Evolutionary conservation across 2,888 invertebrate species (phyloP).

Genomic region (Drosophila leonis): DNA sequence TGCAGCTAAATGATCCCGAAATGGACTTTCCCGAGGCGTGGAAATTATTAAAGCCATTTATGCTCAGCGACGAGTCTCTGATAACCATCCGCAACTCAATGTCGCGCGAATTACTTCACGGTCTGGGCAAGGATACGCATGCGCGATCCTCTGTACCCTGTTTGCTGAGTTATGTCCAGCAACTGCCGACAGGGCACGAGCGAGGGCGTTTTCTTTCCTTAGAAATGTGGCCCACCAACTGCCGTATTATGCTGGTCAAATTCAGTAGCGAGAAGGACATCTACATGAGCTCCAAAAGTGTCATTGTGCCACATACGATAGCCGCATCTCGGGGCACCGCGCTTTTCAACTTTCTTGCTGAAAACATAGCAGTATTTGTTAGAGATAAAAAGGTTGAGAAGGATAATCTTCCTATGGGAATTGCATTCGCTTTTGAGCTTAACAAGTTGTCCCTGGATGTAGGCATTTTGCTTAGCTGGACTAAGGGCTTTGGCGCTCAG

Average conservation of each 20-base stretch:
- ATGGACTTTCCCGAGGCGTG: slow-evolving; percentile 60
- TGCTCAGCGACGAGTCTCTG: slow-evolving; percentile 91
- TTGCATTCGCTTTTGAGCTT: slow-evolving; percentile 98
- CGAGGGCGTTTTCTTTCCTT: slow-evolving; percentile 96
- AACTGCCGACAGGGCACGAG: slow-evolving; percentile 96
- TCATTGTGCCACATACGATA: slow-evolving; percentile 95
- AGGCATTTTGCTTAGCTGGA: slow-evolving; percentile 94
- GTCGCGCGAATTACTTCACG: slow-evolving; percentile 90
- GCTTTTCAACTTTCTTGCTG: slow-evolving; percentile 96
- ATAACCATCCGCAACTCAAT: slow-evolving; percentile 90
- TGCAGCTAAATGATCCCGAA: slow-evolving; percentile 44
- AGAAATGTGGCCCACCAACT: slow-evolving; percentile 99
- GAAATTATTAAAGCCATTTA: slow-evolving; percentile 86
- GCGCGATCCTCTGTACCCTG: slow-evolving; percentile 93
- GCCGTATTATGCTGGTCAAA: slow-evolving; percentile 95
- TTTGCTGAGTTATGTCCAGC: slow-evolving; percentile 96
- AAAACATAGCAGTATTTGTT: slow-evolving; percentile 94
- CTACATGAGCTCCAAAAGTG: slow-evolving; percentile 97
- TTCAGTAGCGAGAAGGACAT: slow-evolving; percentile 91
- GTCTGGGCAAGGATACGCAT: slow-evolving; percentile 91
- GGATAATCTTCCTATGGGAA: slow-evolving; percentile 93
- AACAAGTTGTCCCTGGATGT: slow-evolving; percentile 93
- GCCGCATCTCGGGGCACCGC: slow-evolving; percentile 95
- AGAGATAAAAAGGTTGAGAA: slow-evolving; percentile 90
- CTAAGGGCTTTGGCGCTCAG: slow-evolving; percentile 96